Evolutionary conservation across 2,113 vertebrate genomes (phyloP), one percentile per base, ranked within the genome.

Genomic region (Rhinichthys klamathensis): DNA sequence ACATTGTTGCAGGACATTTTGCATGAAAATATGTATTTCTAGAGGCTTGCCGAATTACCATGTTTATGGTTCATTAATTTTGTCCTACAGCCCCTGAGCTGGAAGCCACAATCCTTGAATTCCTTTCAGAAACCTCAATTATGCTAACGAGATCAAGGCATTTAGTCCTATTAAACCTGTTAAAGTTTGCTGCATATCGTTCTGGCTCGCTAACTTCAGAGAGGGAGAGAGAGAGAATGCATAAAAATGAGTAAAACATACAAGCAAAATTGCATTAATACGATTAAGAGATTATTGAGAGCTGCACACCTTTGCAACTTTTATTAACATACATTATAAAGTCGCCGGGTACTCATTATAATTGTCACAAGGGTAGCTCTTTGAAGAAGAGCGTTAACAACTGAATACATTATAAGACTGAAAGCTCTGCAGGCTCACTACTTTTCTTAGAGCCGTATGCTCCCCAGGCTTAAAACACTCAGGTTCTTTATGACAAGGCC

Each of bases 121-220:
- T 88, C 51, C 79, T 82, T 82, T 85, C 76, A 88, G 88, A 83
- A 79, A 65, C 67, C 82, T 86, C 54, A 82, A 80, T 85, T 89
- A 89, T 89, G 86, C 84, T 84, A 89, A 90, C 80, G 41, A 89
- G 84, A 89, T 87, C 56, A 67, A 73, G 75, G 82, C 82, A 82
- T 86, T 89, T 46, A 54, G 69, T 61, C 63, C 6, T 76, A 54
- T 82, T 82, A 83, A 83, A 87, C 82, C 74, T 77, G 86, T 87
- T 89, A 76, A 80, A 87, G 56, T 83, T 72, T 84, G 54, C 54
- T 41, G 69, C 74, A 38, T 77, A 83, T 86, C 70, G 23, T 76
- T n/a, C 30, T 76, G 54, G 60, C 78, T 35, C 23, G 21, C 46
- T 38, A 46, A 75, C 80, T 76, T 83, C 78, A 82, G 41, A 54